Conservation (phyloP, 2,888 invertebrate species). For the Sarcophaga variegata region DNA sequence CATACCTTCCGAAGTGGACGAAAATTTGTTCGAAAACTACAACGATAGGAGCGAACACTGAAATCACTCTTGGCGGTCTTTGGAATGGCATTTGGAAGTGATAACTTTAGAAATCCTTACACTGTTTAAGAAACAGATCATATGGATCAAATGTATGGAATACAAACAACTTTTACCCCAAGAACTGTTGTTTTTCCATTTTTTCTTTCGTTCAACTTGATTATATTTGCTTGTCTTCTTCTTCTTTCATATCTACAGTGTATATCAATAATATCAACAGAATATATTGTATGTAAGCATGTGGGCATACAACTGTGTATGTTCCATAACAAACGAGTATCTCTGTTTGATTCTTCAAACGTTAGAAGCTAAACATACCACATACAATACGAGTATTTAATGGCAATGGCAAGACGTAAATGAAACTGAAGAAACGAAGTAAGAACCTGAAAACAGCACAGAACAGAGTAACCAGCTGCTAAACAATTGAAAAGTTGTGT, state of each 20-base stretch:
- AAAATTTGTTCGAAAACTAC: too few species aligned
- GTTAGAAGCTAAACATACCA: slow-evolving; percentile 31
- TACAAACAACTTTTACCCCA: slow-evolving; percentile 59
- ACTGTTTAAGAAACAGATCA: not conserved
- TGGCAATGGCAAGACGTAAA: not conserved
- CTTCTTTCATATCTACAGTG: not conserved
- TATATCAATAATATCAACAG: too few species aligned
- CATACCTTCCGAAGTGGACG: too few species aligned
- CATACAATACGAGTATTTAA: slow-evolving; percentile 12
- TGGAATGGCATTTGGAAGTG: too few species aligned
- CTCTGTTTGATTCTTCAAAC: not conserved
- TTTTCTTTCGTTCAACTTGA: not conserved
- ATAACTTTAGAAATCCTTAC: not conserved
- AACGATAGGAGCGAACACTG: too few species aligned
- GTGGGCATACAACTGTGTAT: not conserved
- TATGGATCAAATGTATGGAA: slow-evolving; percentile 22
- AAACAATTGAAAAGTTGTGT: slow-evolving; percentile 66
- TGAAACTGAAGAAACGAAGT: not conserved
- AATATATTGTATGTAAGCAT: not conserved
- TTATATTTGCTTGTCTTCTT: not conserved
- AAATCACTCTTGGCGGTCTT: too few species aligned
- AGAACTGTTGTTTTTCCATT: slow-evolving; percentile 43
- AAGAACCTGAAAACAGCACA: slow-evolving; percentile 42
- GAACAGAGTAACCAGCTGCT: slow-evolving; percentile 52
- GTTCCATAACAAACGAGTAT: not conserved